Conservation (phyloP, 2,113 vertebrate species). For the Microcebus jonahi region DNA sequence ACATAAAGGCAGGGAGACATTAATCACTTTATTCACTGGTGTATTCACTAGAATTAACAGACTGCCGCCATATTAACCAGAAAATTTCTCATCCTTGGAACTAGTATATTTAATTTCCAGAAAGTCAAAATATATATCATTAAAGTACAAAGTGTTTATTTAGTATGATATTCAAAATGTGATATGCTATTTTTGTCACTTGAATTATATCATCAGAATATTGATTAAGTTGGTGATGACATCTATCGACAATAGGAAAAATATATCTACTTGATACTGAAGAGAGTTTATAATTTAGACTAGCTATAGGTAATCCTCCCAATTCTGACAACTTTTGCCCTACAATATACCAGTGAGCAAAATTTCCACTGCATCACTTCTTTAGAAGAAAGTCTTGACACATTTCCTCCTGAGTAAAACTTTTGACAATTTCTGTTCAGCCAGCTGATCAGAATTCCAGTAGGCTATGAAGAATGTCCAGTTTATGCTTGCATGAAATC, state of each 20-base stretch:
- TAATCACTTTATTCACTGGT: not conserved
- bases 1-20: not conserved
- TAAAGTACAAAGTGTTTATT: not conserved
- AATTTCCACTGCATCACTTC: constrained; percentile 50
- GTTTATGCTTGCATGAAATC: constrained; percentile 72
- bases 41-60: not conserved
- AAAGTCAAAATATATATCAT: not conserved
- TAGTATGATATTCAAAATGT: not conserved
- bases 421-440: constrained; percentile 58
- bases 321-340: not conserved
- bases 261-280: not conserved
- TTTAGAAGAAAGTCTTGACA: constrained; percentile 16
- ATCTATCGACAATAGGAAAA: not conserved
- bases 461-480: constrained; percentile 57
- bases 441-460: constrained; percentile 70
- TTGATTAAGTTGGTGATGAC: not conserved
- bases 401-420: constrained; percentile 64
- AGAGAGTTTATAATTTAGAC: not conserved
- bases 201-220: not conserved
- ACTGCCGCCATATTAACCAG: not conserved
- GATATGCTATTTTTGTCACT: not conserved
- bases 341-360: not conserved
- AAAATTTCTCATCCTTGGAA: not conserved
- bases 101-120: not conserved
- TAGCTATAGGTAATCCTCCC: not conserved